Conservation (phyloP, 2,888 invertebrate genomes). For the Camponotus fellah region DNA sequence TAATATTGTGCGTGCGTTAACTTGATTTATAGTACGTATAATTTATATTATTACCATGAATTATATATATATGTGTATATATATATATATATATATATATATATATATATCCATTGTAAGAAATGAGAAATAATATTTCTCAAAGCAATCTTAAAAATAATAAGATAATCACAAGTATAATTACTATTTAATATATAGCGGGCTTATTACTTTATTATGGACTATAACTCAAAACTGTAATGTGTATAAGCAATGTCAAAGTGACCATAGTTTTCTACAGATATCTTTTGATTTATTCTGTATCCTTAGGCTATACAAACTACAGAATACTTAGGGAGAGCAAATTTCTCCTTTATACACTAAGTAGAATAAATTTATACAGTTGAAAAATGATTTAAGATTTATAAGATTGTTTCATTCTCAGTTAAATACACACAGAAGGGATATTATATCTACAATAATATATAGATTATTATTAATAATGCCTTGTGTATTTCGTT, state of each 20-base stretch:
- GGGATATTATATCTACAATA: conserved; percentile 37
- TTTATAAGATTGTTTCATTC: conserved; percentile 59
- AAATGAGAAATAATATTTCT: conserved; percentile 44
- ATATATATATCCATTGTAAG: conserved; percentile 13
- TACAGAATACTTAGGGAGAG: conserved; percentile 32
- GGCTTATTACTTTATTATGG: conserved; percentile 53
- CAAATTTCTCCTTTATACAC: conserved; percentile 44
- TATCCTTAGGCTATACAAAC: conserved; percentile 61
- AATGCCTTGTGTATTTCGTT: conserved; percentile 72
- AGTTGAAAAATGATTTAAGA: conserved; percentile 62
- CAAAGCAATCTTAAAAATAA: conserved; percentile 49
- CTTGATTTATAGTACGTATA: conserved; percentile 35
- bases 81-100: background rate
- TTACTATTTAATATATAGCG: conserved; percentile 54
- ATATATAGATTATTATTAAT: conserved; percentile 64
- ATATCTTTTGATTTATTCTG: conserved; percentile 55
- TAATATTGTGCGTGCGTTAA: conserved; percentile 39
- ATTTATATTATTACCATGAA: conserved; percentile 50
- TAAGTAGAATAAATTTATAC: conserved; percentile 62
- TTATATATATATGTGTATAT: background rate
- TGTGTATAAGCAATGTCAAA: conserved; percentile 47
- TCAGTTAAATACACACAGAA: conserved; percentile 56
- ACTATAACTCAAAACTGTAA: conserved; percentile 36
- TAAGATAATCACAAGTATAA: conserved; percentile 50
- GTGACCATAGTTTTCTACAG: conserved; percentile 51